Evolutionary conservation across 2,797 vertebrate genomes (phyloP).

Genomic region (Epinephelus malabaricus): DNA sequence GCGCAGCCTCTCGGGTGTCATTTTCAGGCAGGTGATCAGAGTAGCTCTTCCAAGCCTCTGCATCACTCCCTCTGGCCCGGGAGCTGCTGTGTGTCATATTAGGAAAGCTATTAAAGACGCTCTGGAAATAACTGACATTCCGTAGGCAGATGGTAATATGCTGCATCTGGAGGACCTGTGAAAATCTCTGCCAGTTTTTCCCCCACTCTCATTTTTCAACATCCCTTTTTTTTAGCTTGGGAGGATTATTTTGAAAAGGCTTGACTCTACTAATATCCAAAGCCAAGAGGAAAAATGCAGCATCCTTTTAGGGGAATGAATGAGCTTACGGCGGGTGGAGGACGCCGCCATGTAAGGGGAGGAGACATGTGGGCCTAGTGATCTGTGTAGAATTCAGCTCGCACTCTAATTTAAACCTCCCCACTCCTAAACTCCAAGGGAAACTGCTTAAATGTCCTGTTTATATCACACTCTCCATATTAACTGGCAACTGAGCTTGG

Average conservation of each 20-base stretch:
- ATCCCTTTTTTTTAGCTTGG: slow-evolving; percentile 38
- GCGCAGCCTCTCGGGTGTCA: slow-evolving; percentile 26
- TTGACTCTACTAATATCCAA: slow-evolving; percentile 65
- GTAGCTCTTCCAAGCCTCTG: slow-evolving; percentile 26
- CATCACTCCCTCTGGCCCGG: slow-evolving; percentile 41
- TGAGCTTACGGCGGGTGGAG: slow-evolving; percentile 58
- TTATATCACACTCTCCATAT: slow-evolving; percentile 52
- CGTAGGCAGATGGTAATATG: slow-evolving; percentile 77
- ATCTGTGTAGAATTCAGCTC: slow-evolving; percentile 43
- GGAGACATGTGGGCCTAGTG: slow-evolving; percentile 48
- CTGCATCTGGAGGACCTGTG: slow-evolving; percentile 77
- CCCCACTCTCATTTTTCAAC: slow-evolving; percentile 63
- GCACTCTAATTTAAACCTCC: slow-evolving; percentile 36
- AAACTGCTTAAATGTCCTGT: slow-evolving; percentile 49
- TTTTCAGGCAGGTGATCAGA: slow-evolving; percentile 60
- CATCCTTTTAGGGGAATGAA: slow-evolving; percentile 81
- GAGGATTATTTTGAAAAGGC: slow-evolving; percentile 76
- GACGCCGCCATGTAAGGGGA: slow-evolving; percentile 64
- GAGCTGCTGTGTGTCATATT: slow-evolving; percentile 72
- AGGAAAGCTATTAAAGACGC: slow-evolving; percentile 79
- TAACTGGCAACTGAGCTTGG: slow-evolving; percentile 37
- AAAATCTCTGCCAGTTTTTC: slow-evolving; percentile 62
- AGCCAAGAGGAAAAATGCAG: slow-evolving; percentile 68
- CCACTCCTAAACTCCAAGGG: slow-evolving; percentile 22
- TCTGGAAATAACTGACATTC: slow-evolving; percentile 83